Percentiles rank a stretch among this genome's conserved stretches.
Conservation (phyloP, 2,797 vertebrate genomes). For the Malurus leucopterus region DNA sequence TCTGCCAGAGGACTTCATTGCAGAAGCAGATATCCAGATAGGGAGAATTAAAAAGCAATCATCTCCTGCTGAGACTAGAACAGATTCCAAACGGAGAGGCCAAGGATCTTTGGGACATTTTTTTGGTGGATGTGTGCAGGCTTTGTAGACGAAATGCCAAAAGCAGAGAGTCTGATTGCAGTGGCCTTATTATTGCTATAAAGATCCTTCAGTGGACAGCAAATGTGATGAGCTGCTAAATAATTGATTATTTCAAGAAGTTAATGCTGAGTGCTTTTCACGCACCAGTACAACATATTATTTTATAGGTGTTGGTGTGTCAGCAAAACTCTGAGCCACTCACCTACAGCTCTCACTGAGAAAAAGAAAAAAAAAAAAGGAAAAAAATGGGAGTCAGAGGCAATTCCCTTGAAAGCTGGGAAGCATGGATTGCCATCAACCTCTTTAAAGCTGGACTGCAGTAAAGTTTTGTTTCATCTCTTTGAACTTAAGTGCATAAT, state of each 20-base stretch:
- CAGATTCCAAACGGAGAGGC: background rate
- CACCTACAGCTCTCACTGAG: background rate
- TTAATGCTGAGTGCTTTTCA: constrained; percentile 55
- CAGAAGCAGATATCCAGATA: background rate
- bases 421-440: background rate
- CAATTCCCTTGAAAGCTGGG: background rate
- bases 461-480: background rate
- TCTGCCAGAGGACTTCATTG: background rate
- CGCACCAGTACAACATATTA: background rate
- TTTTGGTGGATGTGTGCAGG: background rate
- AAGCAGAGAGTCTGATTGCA: constrained; percentile 20
- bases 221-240: constrained; percentile 55
- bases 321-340: constrained; percentile 42
- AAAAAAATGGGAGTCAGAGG: background rate
- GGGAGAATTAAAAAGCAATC: constrained; percentile 22
- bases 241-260: constrained; percentile 60
- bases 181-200: constrained; percentile 40
- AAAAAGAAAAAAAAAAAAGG: background rate
- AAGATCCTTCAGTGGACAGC: constrained; percentile 35
- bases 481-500: background rate
- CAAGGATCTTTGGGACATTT: background rate
- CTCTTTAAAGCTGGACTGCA: background rate
- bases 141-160: constrained; percentile 2
- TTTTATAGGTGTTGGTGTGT: constrained; percentile 43
- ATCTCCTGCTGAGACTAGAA: background rate